Evolutionary conservation across 2,797 vertebrate genomes (phyloP), one percentile per base, ranked within the genome.

Genomic region (Anas flavirostris): DNA sequence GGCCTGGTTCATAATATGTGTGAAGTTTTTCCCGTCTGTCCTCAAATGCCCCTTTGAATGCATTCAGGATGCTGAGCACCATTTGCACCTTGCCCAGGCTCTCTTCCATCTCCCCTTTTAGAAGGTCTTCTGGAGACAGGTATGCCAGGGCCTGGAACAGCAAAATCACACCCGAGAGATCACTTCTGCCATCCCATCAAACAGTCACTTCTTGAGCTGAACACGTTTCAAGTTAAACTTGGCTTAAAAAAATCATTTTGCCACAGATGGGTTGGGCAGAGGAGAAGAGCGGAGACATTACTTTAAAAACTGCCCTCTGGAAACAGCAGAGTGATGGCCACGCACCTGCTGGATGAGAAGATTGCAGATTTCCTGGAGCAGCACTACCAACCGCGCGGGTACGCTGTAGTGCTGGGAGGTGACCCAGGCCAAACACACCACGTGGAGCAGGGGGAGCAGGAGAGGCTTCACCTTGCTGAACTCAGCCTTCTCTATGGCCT

Each of bases 361-460:
- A 97, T 99, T 99, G 97, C 98, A 99, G 78, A 98, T 98, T 95
- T 99, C 99, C 93, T 98, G 99, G 53, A 99, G 98, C 78, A 99
- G 98, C 79, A 99, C 98, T 0, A 98, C 98, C 41, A 99, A 86
- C 77, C 98, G 96, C 15, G 96, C 77, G 0, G 99, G 98, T 67
- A 95, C 96, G 70, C 93, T 98, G 97, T 99, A 99, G 97, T 98
- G 97, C 91, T 94, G 97, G 88, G 98, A 99, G 33, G 97, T 98
- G 58, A 96, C 98, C 99, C 99, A 99, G 79, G 99, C 94, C 89
- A 99, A 97, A 73, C 98, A 99, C 58, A 99, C 97, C 7, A 97
- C 94, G 4, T 99, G 99, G 95, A 99, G 98, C 86, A 99, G 94
- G 16, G 98, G 98, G 4, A 35, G 94, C 5, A 99, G 98, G 48